phyloP scores from a whole-genome alignment of 1,140 invertebrate genomes.

The Coboldia fuscipes region DNA sequence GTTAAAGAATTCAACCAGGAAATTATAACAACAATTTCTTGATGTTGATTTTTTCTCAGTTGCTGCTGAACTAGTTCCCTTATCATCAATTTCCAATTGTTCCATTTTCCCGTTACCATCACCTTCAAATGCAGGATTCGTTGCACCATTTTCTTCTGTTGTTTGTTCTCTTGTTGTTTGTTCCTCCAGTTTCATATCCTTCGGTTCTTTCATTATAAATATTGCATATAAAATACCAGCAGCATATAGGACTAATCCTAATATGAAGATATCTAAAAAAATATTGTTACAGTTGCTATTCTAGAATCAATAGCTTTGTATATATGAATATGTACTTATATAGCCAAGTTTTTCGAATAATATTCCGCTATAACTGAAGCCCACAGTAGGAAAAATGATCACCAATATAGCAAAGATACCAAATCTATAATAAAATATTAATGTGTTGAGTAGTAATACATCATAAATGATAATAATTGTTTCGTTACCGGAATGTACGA shows the following conservation, averaged over 20 bases:
- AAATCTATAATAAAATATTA: slow-evolving; percentile 7
- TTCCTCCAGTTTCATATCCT: too few species aligned
- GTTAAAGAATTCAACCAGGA: slow-evolving; percentile 15
- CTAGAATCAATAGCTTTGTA: background rate
- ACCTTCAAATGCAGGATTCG: slow-evolving; percentile 7
- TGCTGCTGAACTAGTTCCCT: background rate
- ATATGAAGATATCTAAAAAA: slow-evolving; percentile 13
- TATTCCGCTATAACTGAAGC: slow-evolving; percentile 13
- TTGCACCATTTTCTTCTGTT: slow-evolving; percentile 10
- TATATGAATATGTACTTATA: slow-evolving; percentile 9
- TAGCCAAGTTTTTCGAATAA: slow-evolving; percentile 14
- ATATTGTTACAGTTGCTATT: background rate
- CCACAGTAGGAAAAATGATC: slow-evolving; percentile 13
- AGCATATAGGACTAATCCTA: slow-evolving; percentile 12
- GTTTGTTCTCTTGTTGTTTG: slow-evolving; percentile 3
- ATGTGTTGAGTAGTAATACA: background rate
- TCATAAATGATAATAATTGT: background rate
- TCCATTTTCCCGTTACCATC: slow-evolving; percentile 6
- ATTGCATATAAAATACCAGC: slow-evolving; percentile 17
- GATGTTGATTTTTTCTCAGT: background rate
- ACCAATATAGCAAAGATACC: slow-evolving; percentile 20
- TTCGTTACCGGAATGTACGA: slow-evolving; percentile 25
- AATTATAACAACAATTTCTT: slow-evolving; percentile 7
- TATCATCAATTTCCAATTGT: slow-evolving; percentile 9
- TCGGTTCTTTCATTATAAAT: slow-evolving; percentile 16